Evolutionary conservation across 2,888 invertebrate genomes (phyloP).

Genomic region (Phymatocera aterrima): DNA sequence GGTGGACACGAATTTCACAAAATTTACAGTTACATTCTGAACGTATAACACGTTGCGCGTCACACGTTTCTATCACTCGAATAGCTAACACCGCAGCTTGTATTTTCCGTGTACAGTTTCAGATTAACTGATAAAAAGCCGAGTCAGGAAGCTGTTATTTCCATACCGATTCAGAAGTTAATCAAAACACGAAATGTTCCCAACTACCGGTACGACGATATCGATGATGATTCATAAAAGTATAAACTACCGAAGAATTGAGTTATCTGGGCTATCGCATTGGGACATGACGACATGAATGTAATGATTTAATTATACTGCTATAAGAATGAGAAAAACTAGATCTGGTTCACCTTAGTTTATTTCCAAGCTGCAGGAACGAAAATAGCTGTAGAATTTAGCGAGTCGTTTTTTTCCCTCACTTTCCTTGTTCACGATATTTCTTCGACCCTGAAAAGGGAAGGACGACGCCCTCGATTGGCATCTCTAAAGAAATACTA

Average conservation of each 20-base stretch:
- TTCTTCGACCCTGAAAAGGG: neutral
- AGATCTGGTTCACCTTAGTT: neutral
- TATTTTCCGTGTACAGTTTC: too few species aligned
- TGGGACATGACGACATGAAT: too few species aligned
- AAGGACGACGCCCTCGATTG: conserved; percentile 28
- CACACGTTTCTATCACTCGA: too few species aligned
- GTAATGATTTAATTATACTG: neutral
- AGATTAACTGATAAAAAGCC: too few species aligned
- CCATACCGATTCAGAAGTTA: too few species aligned
- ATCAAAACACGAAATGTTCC: neutral
- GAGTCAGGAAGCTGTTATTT: too few species aligned
- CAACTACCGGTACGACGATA: neutral
- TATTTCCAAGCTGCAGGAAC: neutral
- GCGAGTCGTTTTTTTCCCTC: neutral
- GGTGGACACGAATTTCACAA: too few species aligned
- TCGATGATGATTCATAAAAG: neutral
- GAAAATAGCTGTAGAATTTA: neutral
- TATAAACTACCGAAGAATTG: neutral
- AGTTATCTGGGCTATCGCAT: neutral
- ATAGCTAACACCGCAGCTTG: too few species aligned
- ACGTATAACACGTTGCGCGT: too few species aligned
- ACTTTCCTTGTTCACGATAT: neutral
- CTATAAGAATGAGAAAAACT: neutral
- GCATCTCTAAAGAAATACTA: conserved; percentile 27
- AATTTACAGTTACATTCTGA: too few species aligned